Conservation (phyloP, 2,888 invertebrate genomes). For the Iselma pallidipennis region DNA sequence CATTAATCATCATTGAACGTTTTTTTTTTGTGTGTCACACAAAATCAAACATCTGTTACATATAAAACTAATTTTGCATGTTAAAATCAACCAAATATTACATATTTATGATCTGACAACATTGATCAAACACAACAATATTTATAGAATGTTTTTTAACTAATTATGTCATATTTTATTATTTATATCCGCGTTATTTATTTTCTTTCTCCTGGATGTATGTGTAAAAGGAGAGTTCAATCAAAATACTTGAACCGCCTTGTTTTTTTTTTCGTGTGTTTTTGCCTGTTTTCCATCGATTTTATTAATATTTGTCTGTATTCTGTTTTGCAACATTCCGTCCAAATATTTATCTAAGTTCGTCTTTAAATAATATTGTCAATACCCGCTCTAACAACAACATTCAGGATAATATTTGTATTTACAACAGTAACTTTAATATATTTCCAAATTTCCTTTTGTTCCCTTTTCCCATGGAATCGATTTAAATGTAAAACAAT, state of each 20-base stretch:
- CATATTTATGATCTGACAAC: slow-evolving; percentile 4
- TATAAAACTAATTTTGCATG: slow-evolving; percentile 3
- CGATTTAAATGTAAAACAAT: not conserved
- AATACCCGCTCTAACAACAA: not conserved
- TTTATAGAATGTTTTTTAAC: not conserved
- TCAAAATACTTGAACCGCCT: not conserved
- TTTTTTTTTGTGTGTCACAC: no score
- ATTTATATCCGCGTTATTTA: not conserved
- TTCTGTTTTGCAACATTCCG: not conserved
- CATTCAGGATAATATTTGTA: no score
- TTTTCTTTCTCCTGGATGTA: not conserved
- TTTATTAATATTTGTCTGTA: not conserved
- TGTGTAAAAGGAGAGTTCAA: not conserved
- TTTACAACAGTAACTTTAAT: no score
- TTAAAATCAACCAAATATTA: slow-evolving; percentile 2
- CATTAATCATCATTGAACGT: no score
- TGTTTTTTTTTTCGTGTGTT: not conserved
- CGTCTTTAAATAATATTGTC: not conserved
- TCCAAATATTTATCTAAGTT: not conserved
- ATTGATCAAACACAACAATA: slow-evolving; percentile 3
- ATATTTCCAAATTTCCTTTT: no score
- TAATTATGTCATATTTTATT: not conserved
- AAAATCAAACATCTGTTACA: slow-evolving; percentile 2
- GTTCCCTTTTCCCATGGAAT: not conserved
- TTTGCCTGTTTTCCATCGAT: not conserved